Evolutionary conservation across 2,113 vertebrate genomes (phyloP).

Genomic region (Nothocercus julius): DNA sequence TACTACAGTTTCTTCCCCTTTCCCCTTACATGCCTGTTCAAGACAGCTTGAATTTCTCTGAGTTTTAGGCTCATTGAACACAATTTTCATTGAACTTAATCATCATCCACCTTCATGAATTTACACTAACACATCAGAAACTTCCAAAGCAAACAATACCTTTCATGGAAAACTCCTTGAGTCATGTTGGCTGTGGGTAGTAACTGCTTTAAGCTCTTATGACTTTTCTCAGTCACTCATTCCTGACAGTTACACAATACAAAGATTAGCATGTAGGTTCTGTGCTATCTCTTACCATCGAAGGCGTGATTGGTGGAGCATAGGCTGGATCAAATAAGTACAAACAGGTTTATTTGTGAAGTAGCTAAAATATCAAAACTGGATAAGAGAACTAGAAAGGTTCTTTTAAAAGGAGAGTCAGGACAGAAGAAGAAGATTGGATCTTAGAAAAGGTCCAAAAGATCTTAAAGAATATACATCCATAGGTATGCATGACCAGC

Average conservation of each 20-base stretch:
- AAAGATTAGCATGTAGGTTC: neutral
- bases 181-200: fast-evolving
- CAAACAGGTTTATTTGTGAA: neutral
- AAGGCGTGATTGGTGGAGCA: no score
- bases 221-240: neutral
- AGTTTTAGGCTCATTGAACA: neutral
- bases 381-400: neutral
- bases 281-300: neutral
- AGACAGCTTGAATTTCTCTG: neutral
- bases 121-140: neutral
- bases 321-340: neutral
- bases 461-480: neutral
- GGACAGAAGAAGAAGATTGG: neutral
- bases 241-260: neutral
- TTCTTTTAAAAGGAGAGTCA: neutral
- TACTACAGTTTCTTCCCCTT: neutral
- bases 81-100: neutral
- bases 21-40: neutral
- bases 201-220: neutral
- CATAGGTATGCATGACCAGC: neutral
- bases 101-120: neutral
- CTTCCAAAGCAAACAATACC: neutral
- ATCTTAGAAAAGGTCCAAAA: neutral
- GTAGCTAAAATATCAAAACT: neutral
- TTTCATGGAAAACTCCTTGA: neutral